Evolutionary conservation across 92 coral and sea anemone species (phyloP).

Genomic region (Heteractis magnifica): DNA sequence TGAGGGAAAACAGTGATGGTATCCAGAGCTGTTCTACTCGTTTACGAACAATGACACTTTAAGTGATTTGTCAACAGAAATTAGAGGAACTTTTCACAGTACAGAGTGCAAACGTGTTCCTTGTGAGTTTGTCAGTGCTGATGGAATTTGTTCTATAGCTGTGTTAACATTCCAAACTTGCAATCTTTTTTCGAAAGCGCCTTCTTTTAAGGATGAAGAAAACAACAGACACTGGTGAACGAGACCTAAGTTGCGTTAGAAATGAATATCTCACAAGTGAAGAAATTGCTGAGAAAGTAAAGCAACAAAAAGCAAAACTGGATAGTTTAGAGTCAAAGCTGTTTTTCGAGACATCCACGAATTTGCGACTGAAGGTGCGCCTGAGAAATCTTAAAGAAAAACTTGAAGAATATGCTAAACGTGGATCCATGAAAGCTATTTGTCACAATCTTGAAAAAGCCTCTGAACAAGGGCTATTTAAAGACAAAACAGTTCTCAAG

Average conservation of each 20-base stretch:
- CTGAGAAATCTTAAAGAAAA: slow-evolving; percentile 31
- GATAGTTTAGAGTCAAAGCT: slow-evolving; percentile 28
- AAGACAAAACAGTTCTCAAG: slow-evolving; percentile 26
- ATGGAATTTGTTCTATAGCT: slow-evolving; percentile 50
- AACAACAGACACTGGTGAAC: too few species aligned
- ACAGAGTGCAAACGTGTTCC: too few species aligned
- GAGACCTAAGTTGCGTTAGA: slow-evolving; percentile 7
- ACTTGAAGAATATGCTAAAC: slow-evolving; percentile 32
- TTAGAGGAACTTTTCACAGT: too few species aligned
- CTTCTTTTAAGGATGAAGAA: slow-evolving; percentile 10
- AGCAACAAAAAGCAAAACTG: slow-evolving; percentile 22
- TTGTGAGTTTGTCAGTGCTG: too few species aligned
- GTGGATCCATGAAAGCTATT: slow-evolving; percentile 49
- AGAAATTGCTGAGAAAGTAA: slow-evolving; percentile 28
- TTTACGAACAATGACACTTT: too few species aligned
- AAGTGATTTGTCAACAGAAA: too few species aligned
- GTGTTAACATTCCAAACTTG: slow-evolving; percentile 51
- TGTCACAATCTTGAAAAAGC: slow-evolving; percentile 43
- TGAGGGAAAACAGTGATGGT: too few species aligned
- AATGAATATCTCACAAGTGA: slow-evolving; percentile 30
- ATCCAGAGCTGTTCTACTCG: too few species aligned
- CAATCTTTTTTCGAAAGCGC: slow-evolving; percentile 47
- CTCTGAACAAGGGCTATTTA: slow-evolving; percentile 24
- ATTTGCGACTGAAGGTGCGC: slow-evolving; percentile 14
- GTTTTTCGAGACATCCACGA: slow-evolving; percentile 30